Conservation (phyloP, 2,797 vertebrate genomes). For the Pterois miles region DNA sequence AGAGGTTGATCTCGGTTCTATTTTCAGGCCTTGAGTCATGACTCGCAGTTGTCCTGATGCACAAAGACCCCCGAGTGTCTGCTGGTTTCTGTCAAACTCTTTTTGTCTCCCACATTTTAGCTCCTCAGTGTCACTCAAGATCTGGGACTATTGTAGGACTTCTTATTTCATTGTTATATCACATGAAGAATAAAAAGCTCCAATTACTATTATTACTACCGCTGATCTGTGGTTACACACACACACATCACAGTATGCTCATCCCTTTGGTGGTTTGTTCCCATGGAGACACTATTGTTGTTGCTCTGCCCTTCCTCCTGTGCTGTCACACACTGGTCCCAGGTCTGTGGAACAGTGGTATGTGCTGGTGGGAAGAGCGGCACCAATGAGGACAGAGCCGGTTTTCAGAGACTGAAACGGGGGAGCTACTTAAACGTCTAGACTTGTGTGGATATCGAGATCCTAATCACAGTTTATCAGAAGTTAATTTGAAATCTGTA, state of each 20-base stretch:
- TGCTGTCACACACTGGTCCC: slow-evolving; percentile 1
- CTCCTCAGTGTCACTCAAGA: not conserved
- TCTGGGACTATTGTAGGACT: not conserved
- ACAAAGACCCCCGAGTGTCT: not conserved
- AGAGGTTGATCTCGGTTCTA: not conserved
- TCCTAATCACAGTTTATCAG: not conserved
- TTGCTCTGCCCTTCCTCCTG: slow-evolving; percentile 19
- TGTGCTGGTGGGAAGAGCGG: not conserved
- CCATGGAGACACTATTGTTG: slow-evolving; percentile 50
- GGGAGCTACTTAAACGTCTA: not conserved
- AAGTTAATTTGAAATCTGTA: not conserved
- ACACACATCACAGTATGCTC: not conserved
- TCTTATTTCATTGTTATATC: not conserved
- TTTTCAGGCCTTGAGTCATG: not conserved
- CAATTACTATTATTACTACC: slow-evolving; percentile 37
- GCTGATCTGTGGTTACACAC: slow-evolving; percentile 4
- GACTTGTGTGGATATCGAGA: not conserved
- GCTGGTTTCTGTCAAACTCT: not conserved
- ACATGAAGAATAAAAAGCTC: not conserved
- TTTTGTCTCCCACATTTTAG: not conserved
- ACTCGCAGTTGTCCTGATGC: not conserved
- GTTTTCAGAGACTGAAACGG: not conserved
- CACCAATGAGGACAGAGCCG: not conserved
- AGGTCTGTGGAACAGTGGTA: not conserved
- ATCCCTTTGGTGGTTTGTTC: slow-evolving; percentile 47